These are phyloP conservation scores for Pristionchus maxplancki DNA, from an alignment of 2,888 invertebrate genomes.

Conservation along the genomic window DNA sequence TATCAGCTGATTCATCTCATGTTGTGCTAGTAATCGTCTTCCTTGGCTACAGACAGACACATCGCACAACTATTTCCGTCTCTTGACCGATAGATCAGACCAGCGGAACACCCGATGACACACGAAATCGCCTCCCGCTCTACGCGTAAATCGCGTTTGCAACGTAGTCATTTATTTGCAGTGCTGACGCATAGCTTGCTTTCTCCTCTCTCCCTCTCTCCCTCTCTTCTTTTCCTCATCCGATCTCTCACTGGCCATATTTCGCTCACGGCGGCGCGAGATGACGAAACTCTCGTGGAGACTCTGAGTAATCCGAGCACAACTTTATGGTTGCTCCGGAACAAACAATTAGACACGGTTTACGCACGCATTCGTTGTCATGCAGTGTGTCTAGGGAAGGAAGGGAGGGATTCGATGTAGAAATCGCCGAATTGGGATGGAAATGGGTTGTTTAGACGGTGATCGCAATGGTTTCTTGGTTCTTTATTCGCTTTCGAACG, in stretches of 20 bases:
- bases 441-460: neutral
- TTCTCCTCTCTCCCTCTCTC: neutral
- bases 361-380: neutral
- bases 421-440: neutral
- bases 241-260: slow-evolving; percentile 7
- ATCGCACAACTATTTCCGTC: neutral
- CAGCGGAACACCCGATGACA: slow-evolving; percentile 18
- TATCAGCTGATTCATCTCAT: slow-evolving; percentile 9
- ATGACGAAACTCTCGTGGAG: slow-evolving; percentile 27
- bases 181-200: neutral
- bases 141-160: slow-evolving; percentile 16
- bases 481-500: neutral
- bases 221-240: neutral
- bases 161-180: neutral
- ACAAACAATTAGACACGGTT: slow-evolving; percentile 9
- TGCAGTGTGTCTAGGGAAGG: neutral
- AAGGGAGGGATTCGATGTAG: neutral
- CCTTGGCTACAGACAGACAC: neutral
- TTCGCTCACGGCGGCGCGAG: slow-evolving; percentile 27
- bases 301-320: neutral
- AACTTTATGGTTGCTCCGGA: neutral
- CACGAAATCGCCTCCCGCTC: neutral
- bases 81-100: slow-evolving; percentile 13
- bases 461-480: neutral
- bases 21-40: neutral